Base-by-base conservation (phyloP, 2,888 invertebrate species). In the Oxycera nigricornis region DNA sequence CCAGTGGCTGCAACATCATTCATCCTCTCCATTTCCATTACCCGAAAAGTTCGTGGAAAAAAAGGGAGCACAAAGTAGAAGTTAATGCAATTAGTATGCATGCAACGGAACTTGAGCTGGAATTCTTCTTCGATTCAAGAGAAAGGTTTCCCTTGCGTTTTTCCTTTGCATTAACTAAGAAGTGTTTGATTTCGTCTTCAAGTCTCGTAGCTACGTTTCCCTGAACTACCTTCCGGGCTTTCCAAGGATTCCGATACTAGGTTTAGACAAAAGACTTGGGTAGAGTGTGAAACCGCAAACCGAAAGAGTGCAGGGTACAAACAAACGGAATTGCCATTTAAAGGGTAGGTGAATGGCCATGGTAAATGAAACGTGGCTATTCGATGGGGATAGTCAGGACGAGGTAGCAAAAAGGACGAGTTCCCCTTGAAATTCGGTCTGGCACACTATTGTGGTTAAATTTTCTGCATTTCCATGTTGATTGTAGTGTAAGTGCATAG, bases 51-150 rank as follows among this genome's bases (percentile, higher is more conserved):
- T n/a, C n/a, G n/a, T n/a, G 65, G 35, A 24, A 55, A 68, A 52
- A 52, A n/a, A n/a, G n/a, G n/a, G n/a, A n/a, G 31, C 26, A 70
- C 31, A 70, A 70, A 70, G 50, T 52, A 52, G 20, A 70, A 70
- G 70, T 70, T 70, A 50, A 70, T 70, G 70, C 70, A 70, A 70
- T 70, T 70, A 70, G 55, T 70, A 41, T 70, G 70, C 70, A 70
- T 55, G 31, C 46, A 52, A 55, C 35, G 22, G 31, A 70, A 52
- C 70, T 70, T 26, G 65, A 52, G 31, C 52, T 70, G 20, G 70
- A 30, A 65, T 65, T 65, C 65, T 41, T 65, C 65, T 24, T 41
- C 31, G 14, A 28, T 17, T 14, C 11, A 41, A 65, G 24, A 24
- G 39, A 62, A 35, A n/a, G n/a, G 41, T 65, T 65, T 41, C 41